These are phyloP conservation scores for Enteromius thamalakanensis DNA, from an alignment of 2,797 vertebrate genomes.

Conservation along the genomic window DNA sequence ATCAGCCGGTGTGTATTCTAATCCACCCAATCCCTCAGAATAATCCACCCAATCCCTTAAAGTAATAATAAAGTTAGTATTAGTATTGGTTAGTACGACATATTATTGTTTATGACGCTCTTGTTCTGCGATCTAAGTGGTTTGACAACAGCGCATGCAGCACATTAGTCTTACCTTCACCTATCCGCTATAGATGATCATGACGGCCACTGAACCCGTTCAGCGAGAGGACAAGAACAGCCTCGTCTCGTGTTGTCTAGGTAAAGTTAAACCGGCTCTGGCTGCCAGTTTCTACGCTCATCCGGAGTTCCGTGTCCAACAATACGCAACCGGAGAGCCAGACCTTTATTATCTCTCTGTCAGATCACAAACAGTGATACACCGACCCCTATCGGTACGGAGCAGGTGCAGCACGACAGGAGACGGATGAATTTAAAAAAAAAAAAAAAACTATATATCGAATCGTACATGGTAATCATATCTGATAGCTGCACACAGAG, in stretches of 20 bases:
- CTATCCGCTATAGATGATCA: constrained; percentile 33
- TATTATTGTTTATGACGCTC: neutral
- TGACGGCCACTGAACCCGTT: constrained; percentile 10
- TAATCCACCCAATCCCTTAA: neutral
- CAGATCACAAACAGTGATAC: constrained; percentile 8
- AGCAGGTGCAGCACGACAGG: neutral
- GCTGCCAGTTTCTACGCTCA: constrained; percentile 22
- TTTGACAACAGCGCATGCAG: neutral
- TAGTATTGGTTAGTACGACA: neutral
- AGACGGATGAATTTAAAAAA: no score
- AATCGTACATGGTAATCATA: neutral
- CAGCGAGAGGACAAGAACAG: neutral
- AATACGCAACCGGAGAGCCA: constrained; percentile 31
- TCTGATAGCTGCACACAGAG: neutral
- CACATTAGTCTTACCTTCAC: constrained; percentile 33
- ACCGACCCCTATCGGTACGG: constrained; percentile 17
- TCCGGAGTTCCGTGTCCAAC: constrained; percentile 38
- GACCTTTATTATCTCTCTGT: constrained; percentile 4
- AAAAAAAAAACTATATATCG: no score
- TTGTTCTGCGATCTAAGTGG: neutral
- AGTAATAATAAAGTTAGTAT: neutral
- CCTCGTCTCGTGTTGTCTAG: neutral
- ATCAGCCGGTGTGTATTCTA: constrained; percentile 6
- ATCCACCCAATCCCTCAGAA: neutral
- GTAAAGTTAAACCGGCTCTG: constrained; percentile 30